Base-by-base conservation (phyloP, 2,113 vertebrate species). In the Nyctereutes procyonoides region DNA sequence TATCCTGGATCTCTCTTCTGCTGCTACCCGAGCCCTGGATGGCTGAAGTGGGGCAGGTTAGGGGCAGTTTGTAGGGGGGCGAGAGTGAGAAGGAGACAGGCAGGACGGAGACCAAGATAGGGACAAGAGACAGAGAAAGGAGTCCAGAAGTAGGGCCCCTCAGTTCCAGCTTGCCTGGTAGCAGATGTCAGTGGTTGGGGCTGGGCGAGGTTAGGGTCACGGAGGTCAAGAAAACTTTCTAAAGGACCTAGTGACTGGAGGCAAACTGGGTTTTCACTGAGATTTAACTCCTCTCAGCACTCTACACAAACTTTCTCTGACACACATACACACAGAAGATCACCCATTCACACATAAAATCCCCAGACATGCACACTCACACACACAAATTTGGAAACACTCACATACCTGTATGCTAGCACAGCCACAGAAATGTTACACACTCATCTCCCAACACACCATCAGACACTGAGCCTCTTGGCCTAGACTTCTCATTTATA, bases 211-310 rank as follows among this genome's bases (percentile, higher is more conserved):
- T 74, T 79, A 73, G 83, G 69, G 28, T 84, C 77, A n/a, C 4
- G 22, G 55, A n/a, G 56, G 32, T 89, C 60, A 93, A 63, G 63
- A 74, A 92, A 82, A 84, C 32, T 80, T 91, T 82, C 35, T 71
- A 77, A 92, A 96, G 77, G 87, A 71, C 65, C 62, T 69, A 76
- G n/a, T 51, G 53, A 58, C 69, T 95, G 26, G 77, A 95, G 20
- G 55, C 17, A n/a, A 93, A 58, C 43, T 74, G 48, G 30, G 62
- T 88, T 87, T 92, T 88, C 88, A 53, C 58, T 20, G 76, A 88
- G 76, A 93, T 71, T 20, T 69, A 56, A 92, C 53, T 35, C 56
- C 43, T 97, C 43, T 38, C 22, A 62, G 88, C 24, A 51, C 15
- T 22, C n/a, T 13, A 19, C 14, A 62, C 79, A 77, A 20, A 38